Evolutionary conservation across 2,888 invertebrate genomes (phyloP), one percentile per base, ranked within the genome.

Genomic region (Cepaea hortensis): DNA sequence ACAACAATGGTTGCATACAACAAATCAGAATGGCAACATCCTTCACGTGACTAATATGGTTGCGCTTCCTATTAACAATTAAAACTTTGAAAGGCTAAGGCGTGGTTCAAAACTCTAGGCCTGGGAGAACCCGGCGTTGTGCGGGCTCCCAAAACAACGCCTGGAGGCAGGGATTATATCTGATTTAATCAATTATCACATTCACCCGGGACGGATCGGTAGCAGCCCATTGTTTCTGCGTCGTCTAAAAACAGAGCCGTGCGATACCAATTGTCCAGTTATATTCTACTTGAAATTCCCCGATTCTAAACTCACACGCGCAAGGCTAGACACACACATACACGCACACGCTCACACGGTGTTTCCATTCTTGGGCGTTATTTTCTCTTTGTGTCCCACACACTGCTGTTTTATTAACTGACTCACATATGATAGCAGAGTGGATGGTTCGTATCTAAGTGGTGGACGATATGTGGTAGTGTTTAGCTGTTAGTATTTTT

Each of bases 151-250:
- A 23, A n/a, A 20, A 55, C 15, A 55, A n/a, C 11, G 73, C 82
- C 61, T 23, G 35, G 82, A 82, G 82, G 70, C 72, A 72, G 4
- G 73, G 82, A 72, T 72, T 82, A 72, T 82, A 70, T 6, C 35
- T 82, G 72, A 70, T 72, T 82, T 70, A 82, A 82, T 82, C 82
- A 82, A 82, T 82, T 70, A 82, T 73, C 55, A 23, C 72, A 35
- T n/a, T 73, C 35, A 50, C 55, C 23, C 23, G 70, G 73, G 82
- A 13, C 11, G 20, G 82, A 15, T 23, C 61, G 23, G 72, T 70
- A 68, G 20, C 73, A 4, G 9, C 20, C 68, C 82, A 82, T 82
- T 82, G 82, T 82, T 73, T 82, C 82, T 72, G 55, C 7, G 35
- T 11, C 82, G 48, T 82, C 55, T 72, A 73, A 73, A 82, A 82